Evolutionary conservation across 2,888 invertebrate genomes (phyloP).

Genomic region (Ormyrus labotus): DNA sequence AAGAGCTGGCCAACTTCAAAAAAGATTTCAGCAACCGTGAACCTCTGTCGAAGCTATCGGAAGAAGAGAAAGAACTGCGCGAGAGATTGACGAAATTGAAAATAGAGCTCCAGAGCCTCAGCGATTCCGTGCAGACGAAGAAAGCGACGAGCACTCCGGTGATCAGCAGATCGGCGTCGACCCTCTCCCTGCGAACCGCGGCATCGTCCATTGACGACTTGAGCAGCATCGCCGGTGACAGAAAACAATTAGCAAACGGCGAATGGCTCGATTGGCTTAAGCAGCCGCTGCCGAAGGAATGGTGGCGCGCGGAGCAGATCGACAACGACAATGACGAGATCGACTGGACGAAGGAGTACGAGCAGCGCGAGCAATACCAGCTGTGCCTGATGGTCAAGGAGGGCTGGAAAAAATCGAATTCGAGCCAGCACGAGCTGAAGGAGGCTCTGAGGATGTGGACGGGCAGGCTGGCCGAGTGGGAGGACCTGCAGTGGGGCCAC

Average conservation of each 20-base stretch:
- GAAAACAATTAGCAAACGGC: too few species aligned
- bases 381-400: conserved; percentile 14
- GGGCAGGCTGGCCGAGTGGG: conserved; percentile 7
- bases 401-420: conserved; percentile 9
- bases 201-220: too few species aligned
- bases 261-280: too few species aligned
- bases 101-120: too few species aligned
- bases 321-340: not conserved
- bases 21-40: not conserved
- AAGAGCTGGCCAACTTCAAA: not conserved
- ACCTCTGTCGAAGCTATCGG: too few species aligned
- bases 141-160: too few species aligned
- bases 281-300: not conserved
- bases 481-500: not conserved
- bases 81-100: too few species aligned
- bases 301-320: not conserved
- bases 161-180: too few species aligned
- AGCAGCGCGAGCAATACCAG: not conserved
- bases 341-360: conserved; percentile 17
- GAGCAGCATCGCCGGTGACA: too few species aligned
- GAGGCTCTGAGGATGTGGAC: not conserved
- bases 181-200: too few species aligned
- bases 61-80: too few species aligned
- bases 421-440: conserved; percentile 14
- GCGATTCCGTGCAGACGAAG: too few species aligned